Conservation (phyloP, 2,113 vertebrate species). For the Centropristis striata region DNA sequence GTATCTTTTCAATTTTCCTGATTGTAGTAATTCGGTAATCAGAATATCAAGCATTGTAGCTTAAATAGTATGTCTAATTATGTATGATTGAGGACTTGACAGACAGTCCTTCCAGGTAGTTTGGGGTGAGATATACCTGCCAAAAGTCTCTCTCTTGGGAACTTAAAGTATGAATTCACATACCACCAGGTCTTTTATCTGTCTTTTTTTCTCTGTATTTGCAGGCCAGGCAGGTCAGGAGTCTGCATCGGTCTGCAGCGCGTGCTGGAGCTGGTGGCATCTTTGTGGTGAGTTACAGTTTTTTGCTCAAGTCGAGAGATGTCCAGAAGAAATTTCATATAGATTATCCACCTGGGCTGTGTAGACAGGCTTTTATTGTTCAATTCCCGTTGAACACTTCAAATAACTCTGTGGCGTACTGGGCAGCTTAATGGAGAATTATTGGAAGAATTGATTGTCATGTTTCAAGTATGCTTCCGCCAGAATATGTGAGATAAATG, state of each 20-base stretch:
- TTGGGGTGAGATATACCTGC: neutral
- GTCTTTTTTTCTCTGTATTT: conserved; percentile 42
- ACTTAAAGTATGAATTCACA: neutral
- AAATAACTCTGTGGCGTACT: neutral
- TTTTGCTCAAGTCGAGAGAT: neutral
- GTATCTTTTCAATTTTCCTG: neutral
- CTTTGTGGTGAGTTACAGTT: conserved; percentile 91
- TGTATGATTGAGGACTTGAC: neutral
- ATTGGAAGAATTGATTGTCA: neutral
- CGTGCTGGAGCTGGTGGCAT: conserved; percentile 90
- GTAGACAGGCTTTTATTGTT: neutral
- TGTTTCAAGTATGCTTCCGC: neutral
- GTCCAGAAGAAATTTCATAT: neutral
- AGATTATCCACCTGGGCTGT: neutral
- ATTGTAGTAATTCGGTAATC: too few relatives aligned
- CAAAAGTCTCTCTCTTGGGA: neutral
- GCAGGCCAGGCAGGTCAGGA: conserved; percentile 88
- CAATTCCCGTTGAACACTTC: neutral
- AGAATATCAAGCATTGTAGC: neutral
- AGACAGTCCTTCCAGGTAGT: neutral
- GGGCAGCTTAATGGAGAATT: too few relatives aligned
- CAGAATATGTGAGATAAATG: neutral
- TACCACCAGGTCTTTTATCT: neutral
- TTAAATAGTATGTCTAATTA: neutral
- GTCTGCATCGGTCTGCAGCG: conserved; percentile 88